Conservation (phyloP, 2,113 vertebrate genomes). For the Isichthys henryi region DNA sequence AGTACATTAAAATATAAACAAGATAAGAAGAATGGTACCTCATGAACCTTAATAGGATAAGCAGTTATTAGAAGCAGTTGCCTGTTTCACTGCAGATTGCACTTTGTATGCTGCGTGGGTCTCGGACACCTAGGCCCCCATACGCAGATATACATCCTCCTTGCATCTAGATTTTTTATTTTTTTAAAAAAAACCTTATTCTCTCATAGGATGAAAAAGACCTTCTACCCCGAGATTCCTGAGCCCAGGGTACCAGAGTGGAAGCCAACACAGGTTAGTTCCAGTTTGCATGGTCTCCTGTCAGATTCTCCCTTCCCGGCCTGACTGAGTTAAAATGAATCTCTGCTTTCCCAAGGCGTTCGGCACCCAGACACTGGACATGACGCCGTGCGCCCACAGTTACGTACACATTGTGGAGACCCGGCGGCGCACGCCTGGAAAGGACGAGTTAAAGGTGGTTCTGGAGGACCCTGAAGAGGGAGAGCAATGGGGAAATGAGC, state of each 20-base stretch:
- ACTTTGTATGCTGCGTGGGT: not conserved
- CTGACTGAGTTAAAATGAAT: not conserved
- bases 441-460: conserved; percentile 74
- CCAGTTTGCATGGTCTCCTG: not conserved
- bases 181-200: not conserved
- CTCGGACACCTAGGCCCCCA: not conserved
- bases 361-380: conserved; percentile 51
- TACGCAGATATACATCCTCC: too few relatives aligned
- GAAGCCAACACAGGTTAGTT: conserved; percentile 47
- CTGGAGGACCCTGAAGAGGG: conserved; percentile 58
- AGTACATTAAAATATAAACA: not conserved
- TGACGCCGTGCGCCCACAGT: conserved; percentile 81
- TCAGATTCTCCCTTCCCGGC: not conserved
- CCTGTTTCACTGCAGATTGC: not conserved
- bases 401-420: conserved; percentile 80
- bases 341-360: not conserved
- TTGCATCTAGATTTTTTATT: not conserved
- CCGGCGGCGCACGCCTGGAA: conserved; percentile 48
- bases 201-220: conserved; percentile 54
- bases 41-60: not conserved
- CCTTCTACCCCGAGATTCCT: conserved; percentile 60
- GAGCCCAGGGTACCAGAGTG: conserved; percentile 57
- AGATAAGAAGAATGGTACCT: not conserved
- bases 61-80: not conserved
- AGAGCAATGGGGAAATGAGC: conserved; percentile 49